phyloP scores from a whole-genome alignment of 2,797 vertebrate species.

The Tympanoctomys barrerae region DNA sequence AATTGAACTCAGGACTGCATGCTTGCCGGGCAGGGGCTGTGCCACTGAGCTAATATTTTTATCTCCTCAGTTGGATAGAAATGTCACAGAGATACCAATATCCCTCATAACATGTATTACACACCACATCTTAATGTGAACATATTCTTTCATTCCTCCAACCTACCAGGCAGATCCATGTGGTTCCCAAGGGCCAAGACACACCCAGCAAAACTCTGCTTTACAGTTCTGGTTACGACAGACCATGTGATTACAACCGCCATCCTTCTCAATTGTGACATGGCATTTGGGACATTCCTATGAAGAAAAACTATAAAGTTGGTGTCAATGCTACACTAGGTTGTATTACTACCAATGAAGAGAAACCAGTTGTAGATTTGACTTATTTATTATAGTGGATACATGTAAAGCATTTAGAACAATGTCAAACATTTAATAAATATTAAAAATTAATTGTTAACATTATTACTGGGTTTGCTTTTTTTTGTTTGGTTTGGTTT shows the following conservation, averaged over 20 bases:
- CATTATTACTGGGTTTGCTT: neutral
- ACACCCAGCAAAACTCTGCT: conserved; percentile 99
- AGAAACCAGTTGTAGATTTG: conserved; percentile 63
- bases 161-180: conserved; percentile 99
- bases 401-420: conserved; percentile 65
- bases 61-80: conserved; percentile 20
- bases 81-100: conserved; percentile 48
- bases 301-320: conserved; percentile 81
- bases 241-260: conserved; percentile 99
- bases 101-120: conserved; percentile 15
- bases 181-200: conserved; percentile 99
- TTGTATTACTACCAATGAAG: conserved; percentile 65
- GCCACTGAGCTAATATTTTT: neutral
- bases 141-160: conserved; percentile 61
- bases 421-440: conserved; percentile 47
- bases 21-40: too few species aligned
- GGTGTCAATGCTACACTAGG: conserved; percentile 79
- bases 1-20: too few species aligned
- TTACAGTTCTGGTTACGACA: conserved; percentile 99
- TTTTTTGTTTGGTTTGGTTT: neutral
- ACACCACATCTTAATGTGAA: conserved; percentile 67
- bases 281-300: conserved; percentile 99
- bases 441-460: conserved; percentile 41
- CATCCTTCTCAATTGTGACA: conserved; percentile 99
- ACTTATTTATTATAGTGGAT: conserved; percentile 58